Evolutionary conservation across 2,888 invertebrate species (phyloP), one percentile per base, ranked within the genome.

Genomic region (Acheta domesticus): DNA sequence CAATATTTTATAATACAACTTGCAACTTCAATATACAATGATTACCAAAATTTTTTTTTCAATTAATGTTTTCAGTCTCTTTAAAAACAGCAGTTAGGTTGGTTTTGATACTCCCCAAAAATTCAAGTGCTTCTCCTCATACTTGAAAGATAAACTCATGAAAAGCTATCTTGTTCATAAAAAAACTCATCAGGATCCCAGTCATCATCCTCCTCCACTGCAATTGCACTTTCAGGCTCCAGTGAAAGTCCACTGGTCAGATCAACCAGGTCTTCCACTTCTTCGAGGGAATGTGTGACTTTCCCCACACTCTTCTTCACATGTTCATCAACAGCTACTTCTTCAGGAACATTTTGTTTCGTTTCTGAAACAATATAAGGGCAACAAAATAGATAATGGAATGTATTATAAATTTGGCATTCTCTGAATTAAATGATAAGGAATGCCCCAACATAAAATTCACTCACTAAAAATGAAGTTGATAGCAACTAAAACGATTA

Each of bases 81-180:
- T 36, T 36, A 36, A 36, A 36, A 36, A 36, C 36, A 36, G 36
- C 36, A 36, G 36, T 36, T 36, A 8, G 36, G 36, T 36, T 36
- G 36, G 36, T 36, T 36, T 8, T 36, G 36, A 36, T 36, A 36
- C 36, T 36, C 36, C 36, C 36, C 36, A 36, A 36, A 36, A 36
- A 36, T 36, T 19, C 62, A 62, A 62, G n/a, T 5, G n/a, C n/a
- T 19, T 62, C n/a, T 16, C 3, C 62, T 62, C 14, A 62, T 12
- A 14, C 62, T 19, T 14, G n/a, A n/a, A n/a, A 19, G n/a, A 62
- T 62, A 62, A 19, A 62, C 62, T 79, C 79, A 79, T 74, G 79
- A 79, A 50, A 79, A 79, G 48, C 79, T 79, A 49, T 79, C 77
- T 77, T 79, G 74, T 14, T 79, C 79, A 23, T 79, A 76, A 49